phyloP scores from a whole-genome alignment of 2,888 invertebrate genomes.

The Cartodere bifasciata region DNA sequence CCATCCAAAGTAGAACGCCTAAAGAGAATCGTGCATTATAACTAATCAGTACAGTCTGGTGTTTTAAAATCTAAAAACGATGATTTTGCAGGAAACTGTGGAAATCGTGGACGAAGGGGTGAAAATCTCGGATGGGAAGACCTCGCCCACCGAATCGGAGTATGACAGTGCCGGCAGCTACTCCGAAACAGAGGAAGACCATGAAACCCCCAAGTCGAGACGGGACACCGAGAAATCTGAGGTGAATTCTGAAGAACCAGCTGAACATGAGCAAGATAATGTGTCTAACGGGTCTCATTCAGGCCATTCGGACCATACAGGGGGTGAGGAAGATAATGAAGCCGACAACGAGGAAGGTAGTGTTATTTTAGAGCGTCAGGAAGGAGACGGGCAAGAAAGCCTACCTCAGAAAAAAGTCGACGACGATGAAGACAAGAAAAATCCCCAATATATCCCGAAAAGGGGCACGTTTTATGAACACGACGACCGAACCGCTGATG shows the following conservation, averaged over 20 bases:
- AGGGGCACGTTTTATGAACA: conserved; percentile 94
- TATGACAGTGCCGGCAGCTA: conserved; percentile 32
- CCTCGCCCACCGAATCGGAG: conserved; percentile 27
- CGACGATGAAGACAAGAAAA: conserved; percentile 87
- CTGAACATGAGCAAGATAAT: conserved; percentile 2
- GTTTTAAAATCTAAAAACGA: conserved; percentile 10
- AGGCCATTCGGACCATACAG: conserved; percentile 14
- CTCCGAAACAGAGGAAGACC: conserved; percentile 24
- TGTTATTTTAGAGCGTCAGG: conserved; percentile 49
- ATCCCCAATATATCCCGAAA: conserved; percentile 95
- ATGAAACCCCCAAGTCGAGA: too few species aligned
- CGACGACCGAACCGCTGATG: conserved; percentile 75
- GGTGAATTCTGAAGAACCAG: conserved; percentile 19
- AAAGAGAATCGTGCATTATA: conserved; percentile 11
- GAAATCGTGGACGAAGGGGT: conserved; percentile 14
- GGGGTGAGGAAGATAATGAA: conserved; percentile 26
- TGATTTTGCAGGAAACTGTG: conserved; percentile 26
- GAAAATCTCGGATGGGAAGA: conserved; percentile 21
- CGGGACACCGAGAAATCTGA: conserved; percentile 19
- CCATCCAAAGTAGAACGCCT: conserved; percentile 22
- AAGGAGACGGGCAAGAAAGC: conserved; percentile 60
- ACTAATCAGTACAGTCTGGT: conserved; percentile 13
- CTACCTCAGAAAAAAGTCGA: conserved; percentile 56
- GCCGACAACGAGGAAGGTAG: conserved; percentile 42
- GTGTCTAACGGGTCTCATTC: conserved; percentile 14